Conservation (phyloP, 2,888 invertebrate species). For the Caenorhabditis drosophilae region DNA sequence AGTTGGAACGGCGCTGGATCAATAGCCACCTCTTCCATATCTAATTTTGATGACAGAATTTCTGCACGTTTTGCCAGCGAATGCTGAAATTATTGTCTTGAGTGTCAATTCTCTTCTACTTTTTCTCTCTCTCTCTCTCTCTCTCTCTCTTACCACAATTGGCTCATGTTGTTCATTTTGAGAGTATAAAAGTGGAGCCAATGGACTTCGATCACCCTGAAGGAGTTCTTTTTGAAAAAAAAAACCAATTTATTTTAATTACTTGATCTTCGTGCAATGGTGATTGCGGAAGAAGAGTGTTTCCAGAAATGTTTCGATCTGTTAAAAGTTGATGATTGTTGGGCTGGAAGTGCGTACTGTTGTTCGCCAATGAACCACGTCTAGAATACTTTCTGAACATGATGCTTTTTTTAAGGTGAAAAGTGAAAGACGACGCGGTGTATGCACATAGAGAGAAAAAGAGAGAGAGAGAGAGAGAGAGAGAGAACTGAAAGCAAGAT, state of each 20-base stretch:
- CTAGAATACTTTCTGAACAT: conserved; percentile 39
- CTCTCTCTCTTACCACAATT: conserved; percentile 39
- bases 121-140: too few species aligned
- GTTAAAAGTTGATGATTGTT: conserved; percentile 41
- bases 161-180: conserved; percentile 43
- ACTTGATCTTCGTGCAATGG: conserved; percentile 62
- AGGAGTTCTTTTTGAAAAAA: too few species aligned
- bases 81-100: conserved; percentile 39
- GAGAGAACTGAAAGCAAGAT: too few species aligned
- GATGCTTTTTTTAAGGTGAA: conserved; percentile 7
- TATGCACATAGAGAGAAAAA: too few species aligned
- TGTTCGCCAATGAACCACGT: conserved; percentile 22
- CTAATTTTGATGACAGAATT: conserved; percentile 44
- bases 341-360: conserved; percentile 8
- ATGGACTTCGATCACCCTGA: conserved; percentile 39
- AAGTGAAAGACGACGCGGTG: too few species aligned
- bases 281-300: conserved; percentile 60
- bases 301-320: conserved; percentile 62
- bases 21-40: conserved; percentile 76
- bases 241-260: too few species aligned
- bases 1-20: conserved; percentile 80
- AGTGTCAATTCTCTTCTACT: neutral
- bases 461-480: too few species aligned
- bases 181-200: conserved; percentile 49
- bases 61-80: conserved; percentile 53